Percentiles rank a stretch among this genome's conserved stretches.
phyloP scores from a whole-genome alignment of 2,113 vertebrate genomes.

The Mustela lutreola region DNA sequence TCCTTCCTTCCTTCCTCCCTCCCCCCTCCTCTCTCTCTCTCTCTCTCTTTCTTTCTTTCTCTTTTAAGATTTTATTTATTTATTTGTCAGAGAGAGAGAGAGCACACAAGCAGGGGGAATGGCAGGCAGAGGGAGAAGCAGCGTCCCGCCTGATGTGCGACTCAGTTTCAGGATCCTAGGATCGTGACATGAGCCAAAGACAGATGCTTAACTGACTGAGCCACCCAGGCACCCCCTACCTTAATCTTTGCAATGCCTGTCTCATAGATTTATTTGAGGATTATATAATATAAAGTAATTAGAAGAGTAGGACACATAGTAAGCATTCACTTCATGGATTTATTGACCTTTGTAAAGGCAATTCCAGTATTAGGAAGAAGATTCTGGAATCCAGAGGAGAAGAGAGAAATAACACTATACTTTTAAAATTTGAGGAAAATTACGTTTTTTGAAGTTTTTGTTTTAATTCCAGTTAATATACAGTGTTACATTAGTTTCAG shows the following conservation, averaged over 20 bases:
- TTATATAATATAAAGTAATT: not conserved
- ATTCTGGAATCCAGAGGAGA: not conserved
- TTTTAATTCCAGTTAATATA: not conserved
- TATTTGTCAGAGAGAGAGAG: too few relatives aligned
- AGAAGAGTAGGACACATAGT: not conserved
- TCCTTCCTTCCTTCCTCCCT: too few relatives aligned
- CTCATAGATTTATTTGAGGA: not conserved
- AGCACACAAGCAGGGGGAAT: too few relatives aligned
- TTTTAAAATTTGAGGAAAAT: not conserved
- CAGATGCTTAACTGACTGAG: too few relatives aligned
- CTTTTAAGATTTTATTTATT: too few relatives aligned
- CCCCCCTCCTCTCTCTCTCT: rapidly evolving
- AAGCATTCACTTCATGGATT: not conserved
- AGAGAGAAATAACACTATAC: not conserved
- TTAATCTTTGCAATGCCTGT: not conserved
- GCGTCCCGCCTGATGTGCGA: rapidly evolving
- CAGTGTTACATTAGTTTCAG: not conserved
- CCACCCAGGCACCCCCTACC: too few relatives aligned
- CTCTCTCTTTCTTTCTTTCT: too few relatives aligned
- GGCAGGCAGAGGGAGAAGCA: too few relatives aligned
- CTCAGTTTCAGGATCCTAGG: too few relatives aligned
- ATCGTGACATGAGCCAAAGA: too few relatives aligned
- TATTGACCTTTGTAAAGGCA: not conserved
- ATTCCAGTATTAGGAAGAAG: not conserved
- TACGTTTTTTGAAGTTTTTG: not conserved